Percentiles rank a stretch among this genome's conserved stretches.
Conservation (phyloP, 2,888 invertebrate genomes). For the Oscheius sp. region DNA sequence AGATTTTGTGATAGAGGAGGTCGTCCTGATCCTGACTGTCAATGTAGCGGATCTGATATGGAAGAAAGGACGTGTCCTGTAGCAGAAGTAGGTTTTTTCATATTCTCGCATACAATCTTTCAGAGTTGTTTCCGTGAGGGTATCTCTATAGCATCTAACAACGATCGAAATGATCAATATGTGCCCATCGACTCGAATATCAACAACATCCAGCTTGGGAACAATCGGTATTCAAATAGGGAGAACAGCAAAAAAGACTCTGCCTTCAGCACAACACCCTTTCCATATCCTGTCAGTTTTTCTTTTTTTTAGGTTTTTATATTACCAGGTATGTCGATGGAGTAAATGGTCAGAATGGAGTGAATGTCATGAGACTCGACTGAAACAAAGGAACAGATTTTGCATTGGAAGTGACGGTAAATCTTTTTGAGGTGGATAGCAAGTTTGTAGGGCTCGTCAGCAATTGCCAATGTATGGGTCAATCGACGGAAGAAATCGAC, state of each 20-base stretch:
- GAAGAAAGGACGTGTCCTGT: constrained; percentile 43
- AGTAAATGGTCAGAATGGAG: constrained; percentile 57
- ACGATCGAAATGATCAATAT: constrained; percentile 16
- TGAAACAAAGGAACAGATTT: constrained; percentile 50
- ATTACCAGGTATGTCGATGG: constrained; percentile 51
- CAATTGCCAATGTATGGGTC: constrained; percentile 52
- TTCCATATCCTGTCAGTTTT: constrained; percentile 45
- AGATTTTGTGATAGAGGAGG: constrained; percentile 52
- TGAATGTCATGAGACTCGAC: constrained; percentile 42
- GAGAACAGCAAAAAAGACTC: constrained; percentile 47
- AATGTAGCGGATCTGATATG: constrained; percentile 41
- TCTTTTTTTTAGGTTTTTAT: neutral
- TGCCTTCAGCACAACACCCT: constrained; percentile 44
- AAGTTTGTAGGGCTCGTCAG: constrained; percentile 35
- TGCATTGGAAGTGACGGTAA: constrained; percentile 53
- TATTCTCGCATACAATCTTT: neutral
- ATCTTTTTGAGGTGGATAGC: constrained; percentile 13
- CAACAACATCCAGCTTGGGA: constrained; percentile 5
- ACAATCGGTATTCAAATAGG: neutral
- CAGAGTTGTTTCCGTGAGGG: constrained; percentile 5
- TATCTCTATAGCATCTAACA: neutral
- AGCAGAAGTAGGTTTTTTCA: constrained; percentile 16
- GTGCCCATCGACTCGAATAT: constrained; percentile 27
- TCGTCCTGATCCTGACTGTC: constrained; percentile 42
- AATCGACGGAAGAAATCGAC: constrained; percentile 41